Conservation (phyloP, 2,888 invertebrate genomes). For the Agapostemon virescens region DNA sequence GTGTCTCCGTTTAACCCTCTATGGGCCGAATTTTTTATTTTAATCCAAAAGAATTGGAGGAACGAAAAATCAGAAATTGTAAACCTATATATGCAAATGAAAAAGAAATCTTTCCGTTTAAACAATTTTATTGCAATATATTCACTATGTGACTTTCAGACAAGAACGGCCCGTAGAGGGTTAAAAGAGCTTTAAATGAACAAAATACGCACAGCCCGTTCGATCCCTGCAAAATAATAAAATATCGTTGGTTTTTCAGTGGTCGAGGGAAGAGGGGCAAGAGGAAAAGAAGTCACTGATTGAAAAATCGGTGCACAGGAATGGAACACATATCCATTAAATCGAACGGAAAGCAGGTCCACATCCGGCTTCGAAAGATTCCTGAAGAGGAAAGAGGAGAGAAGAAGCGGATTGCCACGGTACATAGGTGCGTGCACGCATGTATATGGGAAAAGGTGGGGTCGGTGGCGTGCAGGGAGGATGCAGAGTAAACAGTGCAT, state of each 20-base stretch:
- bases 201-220: no score
- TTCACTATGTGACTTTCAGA: no score
- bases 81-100: no score
- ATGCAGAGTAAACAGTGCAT: slow-evolving; percentile 72
- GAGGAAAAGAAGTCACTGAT: not conserved
- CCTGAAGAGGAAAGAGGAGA: slow-evolving; percentile 50
- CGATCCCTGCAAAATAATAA: not conserved
- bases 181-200: no score
- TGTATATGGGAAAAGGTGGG: slow-evolving; percentile 10
- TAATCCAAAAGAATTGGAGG: no score
- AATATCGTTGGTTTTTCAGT: not conserved
- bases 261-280: not conserved
- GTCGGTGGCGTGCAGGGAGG: slow-evolving; percentile 46
- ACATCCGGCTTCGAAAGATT: slow-evolving; percentile 19
- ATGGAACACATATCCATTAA: slow-evolving; percentile 2
- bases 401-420: slow-evolving; percentile 61
- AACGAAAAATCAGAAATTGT: no score
- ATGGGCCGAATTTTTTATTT: no score
- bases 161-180: no score
- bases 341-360: not conserved
- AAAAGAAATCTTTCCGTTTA: no score
- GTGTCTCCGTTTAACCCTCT: no score
- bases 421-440: not conserved
- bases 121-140: no score
- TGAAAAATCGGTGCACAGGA: not conserved